Percentiles rank a stretch among this genome's conserved stretches.
These are phyloP conservation scores for Carlito syrichta DNA, from an alignment of 2,113 vertebrate genomes.

Conservation along the genomic window DNA sequence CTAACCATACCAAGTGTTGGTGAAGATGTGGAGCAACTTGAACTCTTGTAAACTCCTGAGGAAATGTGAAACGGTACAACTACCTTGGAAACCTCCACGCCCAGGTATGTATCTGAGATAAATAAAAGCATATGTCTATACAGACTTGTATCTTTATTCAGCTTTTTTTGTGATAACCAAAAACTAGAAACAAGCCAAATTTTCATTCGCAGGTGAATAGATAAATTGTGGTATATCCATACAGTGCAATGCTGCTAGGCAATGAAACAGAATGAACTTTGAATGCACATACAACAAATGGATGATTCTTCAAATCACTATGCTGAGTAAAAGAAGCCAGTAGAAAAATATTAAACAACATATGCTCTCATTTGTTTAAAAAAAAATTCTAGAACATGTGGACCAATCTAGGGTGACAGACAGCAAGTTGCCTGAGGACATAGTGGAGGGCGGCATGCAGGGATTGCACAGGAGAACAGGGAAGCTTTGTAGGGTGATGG, in stretches of 20 bases:
- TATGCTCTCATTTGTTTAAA: neutral
- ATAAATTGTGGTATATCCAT: neutral
- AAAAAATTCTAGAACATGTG: neutral
- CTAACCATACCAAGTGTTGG: neutral
- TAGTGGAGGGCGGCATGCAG: neutral
- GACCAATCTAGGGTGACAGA: neutral
- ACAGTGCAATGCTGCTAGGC: neutral
- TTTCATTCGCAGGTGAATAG: neutral
- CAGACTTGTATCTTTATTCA: neutral
- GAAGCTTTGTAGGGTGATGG: neutral
- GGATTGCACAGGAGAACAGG: neutral
- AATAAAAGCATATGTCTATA: neutral
- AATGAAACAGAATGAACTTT: neutral
- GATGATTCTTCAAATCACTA: neutral
- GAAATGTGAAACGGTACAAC: neutral
- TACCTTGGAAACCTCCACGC: neutral
- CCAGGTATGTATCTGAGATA: neutral
- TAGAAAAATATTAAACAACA: neutral
- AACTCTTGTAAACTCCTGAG: neutral
- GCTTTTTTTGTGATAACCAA: neutral
- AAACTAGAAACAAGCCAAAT: neutral
- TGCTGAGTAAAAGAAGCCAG: neutral
- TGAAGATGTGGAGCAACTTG: too few species aligned
- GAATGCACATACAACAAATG: neutral
- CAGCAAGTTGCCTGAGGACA: neutral